Conservation (phyloP, 2,888 invertebrate genomes). For the Achlya flavicornis region DNA sequence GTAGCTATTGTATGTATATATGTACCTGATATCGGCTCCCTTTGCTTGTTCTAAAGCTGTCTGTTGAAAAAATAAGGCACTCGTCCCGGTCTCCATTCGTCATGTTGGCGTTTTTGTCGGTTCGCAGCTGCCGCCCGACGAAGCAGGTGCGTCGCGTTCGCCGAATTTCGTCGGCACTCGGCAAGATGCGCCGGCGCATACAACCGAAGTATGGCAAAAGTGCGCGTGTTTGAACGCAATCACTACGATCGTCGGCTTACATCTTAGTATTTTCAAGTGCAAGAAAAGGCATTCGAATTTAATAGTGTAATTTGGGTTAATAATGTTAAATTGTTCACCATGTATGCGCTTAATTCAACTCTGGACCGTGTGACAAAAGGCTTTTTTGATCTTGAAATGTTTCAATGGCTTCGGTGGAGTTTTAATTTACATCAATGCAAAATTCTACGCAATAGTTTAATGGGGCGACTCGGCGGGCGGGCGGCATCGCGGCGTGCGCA, state of each 20-base stretch:
- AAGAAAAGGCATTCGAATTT: slow-evolving; percentile 3
- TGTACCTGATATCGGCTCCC: neutral
- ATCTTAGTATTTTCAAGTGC: slow-evolving; percentile 6
- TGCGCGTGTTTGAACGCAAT: slow-evolving; percentile 11
- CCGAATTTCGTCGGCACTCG: slow-evolving; percentile 41
- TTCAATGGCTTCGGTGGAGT: neutral
- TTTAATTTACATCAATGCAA: neutral
- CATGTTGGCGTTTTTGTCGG: slow-evolving; percentile 33
- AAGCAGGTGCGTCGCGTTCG: slow-evolving; percentile 61
- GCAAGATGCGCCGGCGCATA: slow-evolving; percentile 15
- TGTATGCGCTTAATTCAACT: slow-evolving; percentile 1
- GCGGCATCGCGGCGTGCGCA: slow-evolving; percentile 19
- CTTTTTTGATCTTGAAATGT: slow-evolving; percentile 1
- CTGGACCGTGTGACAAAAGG: neutral
- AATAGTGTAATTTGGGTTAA: slow-evolving; percentile 2
- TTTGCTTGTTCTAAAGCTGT: neutral
- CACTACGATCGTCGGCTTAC: slow-evolving; percentile 3
- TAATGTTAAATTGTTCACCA: neutral
- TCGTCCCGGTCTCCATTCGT: slow-evolving; percentile 30
- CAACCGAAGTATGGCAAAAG: slow-evolving; percentile 14
- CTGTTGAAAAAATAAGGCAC: neutral
- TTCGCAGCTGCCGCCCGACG: slow-evolving; percentile 40
- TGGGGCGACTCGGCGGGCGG: slow-evolving; percentile 2
- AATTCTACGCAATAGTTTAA: slow-evolving; percentile 28
- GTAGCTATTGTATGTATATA: neutral